phyloP scores from a whole-genome alignment of 2,113 vertebrate genomes.

The Mormyrus iriodes region DNA sequence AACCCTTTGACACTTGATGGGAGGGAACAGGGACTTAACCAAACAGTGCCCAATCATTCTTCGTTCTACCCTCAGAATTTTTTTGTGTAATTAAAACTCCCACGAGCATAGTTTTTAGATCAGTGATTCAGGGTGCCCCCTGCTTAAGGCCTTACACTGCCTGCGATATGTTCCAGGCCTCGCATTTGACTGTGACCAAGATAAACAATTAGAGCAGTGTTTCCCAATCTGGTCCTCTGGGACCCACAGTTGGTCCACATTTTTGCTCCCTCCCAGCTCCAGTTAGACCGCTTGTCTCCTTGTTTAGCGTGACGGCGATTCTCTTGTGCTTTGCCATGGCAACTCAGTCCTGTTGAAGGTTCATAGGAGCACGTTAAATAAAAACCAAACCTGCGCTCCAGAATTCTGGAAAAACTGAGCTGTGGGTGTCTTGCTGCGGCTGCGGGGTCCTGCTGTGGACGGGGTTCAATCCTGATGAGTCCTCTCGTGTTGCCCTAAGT shows the following conservation, averaged over 20 bases:
- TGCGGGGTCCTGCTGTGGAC: background rate
- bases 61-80: too few species aligned
- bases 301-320: background rate
- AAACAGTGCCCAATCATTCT: too few species aligned
- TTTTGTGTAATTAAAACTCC: too few species aligned
- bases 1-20: background rate
- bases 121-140: background rate
- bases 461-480: background rate
- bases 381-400: background rate
- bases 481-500: background rate
- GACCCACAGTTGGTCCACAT: background rate
- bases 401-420: background rate
- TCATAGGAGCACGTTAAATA: background rate
- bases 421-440: background rate
- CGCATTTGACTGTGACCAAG: background rate
- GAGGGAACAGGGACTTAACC: background rate
- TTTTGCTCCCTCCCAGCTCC: background rate
- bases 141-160: background rate
- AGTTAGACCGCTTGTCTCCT: background rate
- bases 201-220: background rate
- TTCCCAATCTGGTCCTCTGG: background rate
- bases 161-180: background rate
- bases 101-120: background rate
- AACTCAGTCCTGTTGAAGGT: background rate
- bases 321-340: background rate